Evolutionary conservation across 2,888 invertebrate species (phyloP), one percentile per base, ranked within the genome.

Genomic region (Chrysodeixis includens): DNA sequence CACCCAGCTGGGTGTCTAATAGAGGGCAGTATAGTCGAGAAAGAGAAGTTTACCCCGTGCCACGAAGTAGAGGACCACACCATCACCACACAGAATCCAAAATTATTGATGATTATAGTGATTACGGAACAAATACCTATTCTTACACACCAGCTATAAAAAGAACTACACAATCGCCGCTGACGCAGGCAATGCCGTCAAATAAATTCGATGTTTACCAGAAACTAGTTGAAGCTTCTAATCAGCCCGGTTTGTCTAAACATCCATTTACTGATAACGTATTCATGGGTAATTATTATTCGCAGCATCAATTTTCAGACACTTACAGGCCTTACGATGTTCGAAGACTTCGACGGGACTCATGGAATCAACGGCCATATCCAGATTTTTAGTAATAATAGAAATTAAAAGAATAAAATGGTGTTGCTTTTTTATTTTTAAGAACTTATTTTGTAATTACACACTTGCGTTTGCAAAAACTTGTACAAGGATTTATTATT

Each of bases 141-240:
- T 69, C 76, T 0, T 75, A 75, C 40, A 44, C 65, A 26, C 75
- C 74, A 44, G 32, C 10, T 1, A 51, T n/a, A 12, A 68, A 56
- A 16, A 35, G 30, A 7, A 68, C 72, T 1, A 74, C 75, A 7
- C 66, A 56, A 12, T 56, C 53, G 1, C 66, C 73, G 12, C 56
- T 55, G 8, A 67, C 66, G 16, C 75, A 75, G 30, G 55, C 62
- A 0, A 12, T 9, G 1, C 22, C 75, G 9, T 60, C 76, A 12
- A 51, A 66, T 4, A 74, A 74, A 18, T 71, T 74, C 30, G 71
- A 74, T 56, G 22, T 74, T 9, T 71, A 64, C 8, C 76, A 74
- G 54, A 74, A 74, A 22, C 63, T 74, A 4, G 54, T 61, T 0
- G 76, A 74, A 18, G 74, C 74, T n/a, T 74, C 74, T 6, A 74